These are phyloP conservation scores for Sphaerophoria rueppellii DNA, from an alignment of 2,888 invertebrate species.

Conservation along the genomic window DNA sequence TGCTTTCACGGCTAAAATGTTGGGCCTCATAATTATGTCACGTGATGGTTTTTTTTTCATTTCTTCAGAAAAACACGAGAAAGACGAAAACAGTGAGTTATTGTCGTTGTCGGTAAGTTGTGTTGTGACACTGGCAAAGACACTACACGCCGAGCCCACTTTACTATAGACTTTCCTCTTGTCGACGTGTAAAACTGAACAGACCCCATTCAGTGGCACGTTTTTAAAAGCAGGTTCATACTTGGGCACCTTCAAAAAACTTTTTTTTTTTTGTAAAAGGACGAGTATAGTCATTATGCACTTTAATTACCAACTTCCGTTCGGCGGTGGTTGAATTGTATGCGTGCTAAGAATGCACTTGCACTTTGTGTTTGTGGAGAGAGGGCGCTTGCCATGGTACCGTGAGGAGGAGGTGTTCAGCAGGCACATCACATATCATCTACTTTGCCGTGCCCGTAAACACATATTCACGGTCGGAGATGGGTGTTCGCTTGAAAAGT, in stretches of 20 bases:
- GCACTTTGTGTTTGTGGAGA: background rate
- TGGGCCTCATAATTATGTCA: slow-evolving; percentile 63
- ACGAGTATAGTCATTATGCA: slow-evolving; percentile 70
- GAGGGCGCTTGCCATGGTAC: background rate
- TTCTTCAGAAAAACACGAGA: background rate
- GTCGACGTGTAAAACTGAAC: slow-evolving; percentile 25
- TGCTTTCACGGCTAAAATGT: slow-evolving; percentile 33
- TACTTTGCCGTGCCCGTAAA: slow-evolving; percentile 14
- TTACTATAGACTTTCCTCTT: slow-evolving; percentile 1
- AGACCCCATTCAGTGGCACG: slow-evolving; percentile 49
- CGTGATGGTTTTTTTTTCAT: slow-evolving; percentile 60
- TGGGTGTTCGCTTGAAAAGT: slow-evolving; percentile 36
- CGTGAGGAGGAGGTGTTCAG: background rate
- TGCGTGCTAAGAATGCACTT: slow-evolving; percentile 65
- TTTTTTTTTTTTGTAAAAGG: slow-evolving; percentile 39
- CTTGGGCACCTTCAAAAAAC: slow-evolving; percentile 44
- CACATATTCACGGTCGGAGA: slow-evolving; percentile 48
- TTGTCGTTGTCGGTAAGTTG: background rate
- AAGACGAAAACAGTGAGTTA: slow-evolving; percentile 13
- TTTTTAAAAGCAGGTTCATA: slow-evolving; percentile 38
- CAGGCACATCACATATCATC: slow-evolving; percentile 1
- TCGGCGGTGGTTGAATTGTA: slow-evolving; percentile 64
- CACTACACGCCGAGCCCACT: background rate
- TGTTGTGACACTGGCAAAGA: slow-evolving; percentile 41
- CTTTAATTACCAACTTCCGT: slow-evolving; percentile 74